Conservation (phyloP, 2,113 vertebrate species). For the Xiphorhynchus elegans region DNA sequence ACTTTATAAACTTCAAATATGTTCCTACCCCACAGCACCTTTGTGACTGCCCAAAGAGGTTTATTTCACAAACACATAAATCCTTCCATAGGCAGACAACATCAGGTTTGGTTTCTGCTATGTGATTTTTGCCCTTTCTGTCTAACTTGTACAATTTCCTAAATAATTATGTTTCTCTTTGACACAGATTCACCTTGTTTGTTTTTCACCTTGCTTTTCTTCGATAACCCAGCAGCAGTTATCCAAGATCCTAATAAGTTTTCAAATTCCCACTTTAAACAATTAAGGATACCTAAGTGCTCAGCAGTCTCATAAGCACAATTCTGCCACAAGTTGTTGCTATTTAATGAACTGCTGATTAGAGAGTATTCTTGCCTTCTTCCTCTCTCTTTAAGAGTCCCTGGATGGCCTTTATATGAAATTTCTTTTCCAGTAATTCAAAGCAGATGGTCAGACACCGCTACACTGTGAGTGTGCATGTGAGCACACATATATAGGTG, state of each 20-base stretch:
- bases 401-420: not conserved
- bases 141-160: not conserved
- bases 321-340: slow-evolving; percentile 23
- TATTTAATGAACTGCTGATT: slow-evolving; percentile 63
- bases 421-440: slow-evolving; percentile 22
- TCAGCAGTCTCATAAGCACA: slow-evolving; percentile 10
- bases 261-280: slow-evolving; percentile 13
- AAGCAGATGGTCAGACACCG: slow-evolving; percentile 9
- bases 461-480: rapidly evolving
- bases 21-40: not conserved
- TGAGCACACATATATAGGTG: not conserved
- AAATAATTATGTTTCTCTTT: not conserved
- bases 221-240: not conserved
- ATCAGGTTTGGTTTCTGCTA: not conserved
- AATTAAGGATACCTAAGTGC: slow-evolving; percentile 11
- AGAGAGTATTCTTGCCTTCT: not conserved
- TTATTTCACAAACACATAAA: not conserved
- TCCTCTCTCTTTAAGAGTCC: not conserved
- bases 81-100: not conserved
- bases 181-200: not conserved
- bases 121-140: not conserved
- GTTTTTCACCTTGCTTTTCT: not conserved
- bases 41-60: not conserved
- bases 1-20: not conserved
- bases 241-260: not conserved